Percentiles rank a stretch among this genome's conserved stretches.
These are phyloP conservation scores for Ennomos fuscantarius DNA, from an alignment of 2,888 invertebrate species.

Conservation along the genomic window DNA sequence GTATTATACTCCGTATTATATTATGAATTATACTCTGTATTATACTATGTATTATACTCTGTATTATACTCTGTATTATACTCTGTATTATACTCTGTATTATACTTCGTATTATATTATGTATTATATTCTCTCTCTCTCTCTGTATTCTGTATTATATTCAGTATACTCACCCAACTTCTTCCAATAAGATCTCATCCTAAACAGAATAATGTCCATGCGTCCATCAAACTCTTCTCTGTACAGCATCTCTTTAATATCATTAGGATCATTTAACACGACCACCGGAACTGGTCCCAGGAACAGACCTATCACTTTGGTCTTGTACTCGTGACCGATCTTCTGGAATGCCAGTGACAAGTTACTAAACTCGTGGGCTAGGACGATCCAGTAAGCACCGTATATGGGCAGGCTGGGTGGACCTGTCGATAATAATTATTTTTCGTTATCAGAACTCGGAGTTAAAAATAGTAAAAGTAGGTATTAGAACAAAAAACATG, in stretches of 20 bases:
- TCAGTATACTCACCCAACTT: slow-evolving; percentile 70
- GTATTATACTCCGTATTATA: too few species aligned
- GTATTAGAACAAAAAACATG: too few species aligned
- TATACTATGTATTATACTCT: too few species aligned
- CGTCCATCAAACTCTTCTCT: slow-evolving; percentile 87
- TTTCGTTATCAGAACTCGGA: too few species aligned
- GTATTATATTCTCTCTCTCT: too few species aligned
- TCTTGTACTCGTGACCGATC: slow-evolving; percentile 84
- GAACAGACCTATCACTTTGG: slow-evolving; percentile 85
- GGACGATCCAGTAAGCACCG: slow-evolving; percentile 86
- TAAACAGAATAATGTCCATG: slow-evolving; percentile 71
- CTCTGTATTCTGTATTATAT: too few species aligned
- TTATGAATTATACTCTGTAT: too few species aligned
- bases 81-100: too few species aligned
- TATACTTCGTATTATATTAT: too few species aligned
- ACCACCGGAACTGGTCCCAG: slow-evolving; percentile 79
- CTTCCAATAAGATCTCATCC: slow-evolving; percentile 83
- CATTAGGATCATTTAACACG: slow-evolving; percentile 80
- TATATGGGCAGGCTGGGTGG: slow-evolving; percentile 86
- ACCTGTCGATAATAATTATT: slow-evolving; percentile 63
- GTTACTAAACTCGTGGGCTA: slow-evolving; percentile 79
- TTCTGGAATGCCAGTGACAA: slow-evolving; percentile 78
- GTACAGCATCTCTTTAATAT: slow-evolving; percentile 84
- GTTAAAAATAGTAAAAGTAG: too few species aligned
- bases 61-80: too few species aligned